phyloP scores from a whole-genome alignment of 2,797 vertebrate genomes.

The Enteromius argenteus region DNA sequence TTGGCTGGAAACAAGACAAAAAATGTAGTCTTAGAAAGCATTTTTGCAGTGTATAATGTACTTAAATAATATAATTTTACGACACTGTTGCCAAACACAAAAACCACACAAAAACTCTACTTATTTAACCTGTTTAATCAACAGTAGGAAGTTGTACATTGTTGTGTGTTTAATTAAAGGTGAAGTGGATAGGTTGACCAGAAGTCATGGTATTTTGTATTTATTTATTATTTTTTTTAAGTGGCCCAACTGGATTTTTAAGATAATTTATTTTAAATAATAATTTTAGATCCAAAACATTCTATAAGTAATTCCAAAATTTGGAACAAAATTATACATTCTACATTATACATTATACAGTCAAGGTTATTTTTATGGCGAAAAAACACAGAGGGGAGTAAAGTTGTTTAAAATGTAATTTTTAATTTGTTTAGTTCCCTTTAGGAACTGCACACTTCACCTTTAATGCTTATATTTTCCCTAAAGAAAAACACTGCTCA shows the following conservation, averaged over 20 bases:
- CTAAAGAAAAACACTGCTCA: slow-evolving; percentile 13
- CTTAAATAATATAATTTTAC: too few species aligned
- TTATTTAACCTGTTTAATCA: not conserved
- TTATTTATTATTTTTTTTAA: not conserved
- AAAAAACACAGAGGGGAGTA: not conserved
- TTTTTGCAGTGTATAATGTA: too few species aligned
- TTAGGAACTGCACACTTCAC: slow-evolving; percentile 3
- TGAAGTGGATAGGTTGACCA: not conserved
- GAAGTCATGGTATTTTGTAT: not conserved
- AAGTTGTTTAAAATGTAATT: not conserved
- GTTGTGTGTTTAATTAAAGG: not conserved
- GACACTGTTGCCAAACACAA: not conserved
- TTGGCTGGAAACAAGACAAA: too few species aligned
- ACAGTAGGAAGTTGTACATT: too few species aligned
- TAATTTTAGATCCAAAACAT: not conserved
- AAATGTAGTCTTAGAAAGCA: too few species aligned
- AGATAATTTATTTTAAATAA: not conserved
- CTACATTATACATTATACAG: not conserved
- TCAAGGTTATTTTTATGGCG: not conserved
- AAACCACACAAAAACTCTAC: too few species aligned
- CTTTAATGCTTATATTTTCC: not conserved
- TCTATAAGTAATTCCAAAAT: too few species aligned
- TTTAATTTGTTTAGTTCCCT: not conserved
- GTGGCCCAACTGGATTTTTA: not conserved
- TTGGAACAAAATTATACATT: not conserved